phyloP scores from a whole-genome alignment of 2,113 vertebrate genomes.

The Zapornia atra region DNA sequence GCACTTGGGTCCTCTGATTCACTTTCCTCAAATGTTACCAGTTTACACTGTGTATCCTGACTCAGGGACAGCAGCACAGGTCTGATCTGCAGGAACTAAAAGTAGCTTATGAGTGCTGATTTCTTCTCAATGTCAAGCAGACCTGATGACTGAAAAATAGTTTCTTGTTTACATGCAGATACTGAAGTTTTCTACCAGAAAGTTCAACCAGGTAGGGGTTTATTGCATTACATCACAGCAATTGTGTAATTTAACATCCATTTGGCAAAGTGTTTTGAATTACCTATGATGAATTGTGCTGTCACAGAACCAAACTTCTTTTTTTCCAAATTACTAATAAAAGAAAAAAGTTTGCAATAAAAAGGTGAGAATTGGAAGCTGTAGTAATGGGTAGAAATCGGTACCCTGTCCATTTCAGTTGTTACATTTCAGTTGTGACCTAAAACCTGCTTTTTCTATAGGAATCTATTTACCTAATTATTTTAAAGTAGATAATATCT shows the following conservation, averaged over 20 bases:
- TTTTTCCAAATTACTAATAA: neutral
- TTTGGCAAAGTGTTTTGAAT: neutral
- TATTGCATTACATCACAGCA: neutral
- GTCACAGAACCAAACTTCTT: neutral
- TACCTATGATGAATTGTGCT: neutral
- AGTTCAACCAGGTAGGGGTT: neutral
- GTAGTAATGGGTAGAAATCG: neutral
- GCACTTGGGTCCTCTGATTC: neutral
- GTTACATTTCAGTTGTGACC: neutral
- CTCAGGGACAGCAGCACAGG: neutral
- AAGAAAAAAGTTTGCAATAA: neutral
- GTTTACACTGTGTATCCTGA: neutral
- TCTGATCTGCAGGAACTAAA: neutral
- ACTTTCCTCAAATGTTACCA: neutral
- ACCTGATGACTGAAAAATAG: neutral
- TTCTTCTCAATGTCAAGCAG: neutral
- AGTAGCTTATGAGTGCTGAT: neutral
- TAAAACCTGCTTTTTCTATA: neutral
- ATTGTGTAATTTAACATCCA: neutral
- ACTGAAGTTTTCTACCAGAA: neutral
- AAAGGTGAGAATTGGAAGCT: neutral
- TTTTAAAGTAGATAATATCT: conserved; percentile 30
- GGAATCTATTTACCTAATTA: neutral
- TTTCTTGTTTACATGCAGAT: neutral
- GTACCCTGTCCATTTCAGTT: neutral